Evolutionary conservation across 2,888 invertebrate species (phyloP).

Genomic region (Aphodius sticticus): DNA sequence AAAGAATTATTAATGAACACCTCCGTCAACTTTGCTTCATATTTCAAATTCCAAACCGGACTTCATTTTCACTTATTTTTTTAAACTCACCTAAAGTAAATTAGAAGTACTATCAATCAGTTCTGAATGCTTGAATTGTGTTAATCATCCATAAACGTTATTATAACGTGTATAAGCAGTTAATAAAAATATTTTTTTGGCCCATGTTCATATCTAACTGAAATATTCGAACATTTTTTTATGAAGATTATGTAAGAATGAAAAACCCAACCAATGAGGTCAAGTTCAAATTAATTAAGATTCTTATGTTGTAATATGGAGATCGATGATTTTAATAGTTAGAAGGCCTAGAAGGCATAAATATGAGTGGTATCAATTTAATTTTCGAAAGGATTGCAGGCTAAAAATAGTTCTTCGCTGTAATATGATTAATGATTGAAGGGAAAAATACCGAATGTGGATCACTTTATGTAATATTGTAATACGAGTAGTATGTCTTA

Average conservation of each 20-base stretch:
- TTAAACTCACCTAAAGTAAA: neutral
- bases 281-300: neutral
- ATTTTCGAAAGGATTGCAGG: slow-evolving; percentile 13
- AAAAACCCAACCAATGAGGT: neutral
- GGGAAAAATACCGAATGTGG: neutral
- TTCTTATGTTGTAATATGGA: neutral
- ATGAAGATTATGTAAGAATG: neutral
- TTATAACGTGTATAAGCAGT: neutral
- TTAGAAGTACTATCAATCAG: neutral
- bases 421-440: neutral
- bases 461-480: neutral
- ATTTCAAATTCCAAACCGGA: neutral
- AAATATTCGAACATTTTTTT: neutral
- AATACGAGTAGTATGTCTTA: neutral
- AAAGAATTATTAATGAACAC: neutral
- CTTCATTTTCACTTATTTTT: neutral
- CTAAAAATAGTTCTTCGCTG: slow-evolving; percentile 9
- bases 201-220: neutral
- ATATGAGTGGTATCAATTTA: neutral
- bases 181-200: neutral
- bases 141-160: neutral
- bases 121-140: neutral
- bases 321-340: neutral
- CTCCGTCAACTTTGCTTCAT: neutral
- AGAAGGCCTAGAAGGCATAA: neutral